These are phyloP conservation scores for Pipra filicauda DNA, from an alignment of 2,113 vertebrate species.

Conservation along the genomic window DNA sequence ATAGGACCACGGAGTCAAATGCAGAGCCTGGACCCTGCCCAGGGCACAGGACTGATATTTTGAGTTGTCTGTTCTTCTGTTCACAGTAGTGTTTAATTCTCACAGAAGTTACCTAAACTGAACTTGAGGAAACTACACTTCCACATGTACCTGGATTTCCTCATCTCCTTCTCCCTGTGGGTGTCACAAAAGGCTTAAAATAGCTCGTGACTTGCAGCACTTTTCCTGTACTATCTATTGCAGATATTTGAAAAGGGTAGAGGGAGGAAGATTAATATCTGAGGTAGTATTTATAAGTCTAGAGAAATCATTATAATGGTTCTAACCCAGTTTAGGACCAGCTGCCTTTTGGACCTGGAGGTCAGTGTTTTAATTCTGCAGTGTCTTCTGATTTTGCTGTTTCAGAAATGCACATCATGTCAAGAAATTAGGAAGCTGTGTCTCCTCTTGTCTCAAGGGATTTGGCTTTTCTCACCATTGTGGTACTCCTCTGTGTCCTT, in stretches of 20 bases:
- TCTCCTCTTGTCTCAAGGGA: neutral
- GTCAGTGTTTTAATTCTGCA: neutral
- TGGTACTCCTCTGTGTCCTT: neutral
- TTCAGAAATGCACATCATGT: neutral
- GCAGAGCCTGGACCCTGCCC: neutral
- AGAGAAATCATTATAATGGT: neutral
- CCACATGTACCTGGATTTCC: neutral
- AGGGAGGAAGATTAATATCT: neutral
- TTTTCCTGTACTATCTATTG: neutral
- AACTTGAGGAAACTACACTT: neutral
- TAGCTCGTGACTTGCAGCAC: neutral
- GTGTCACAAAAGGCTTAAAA: slow-evolving; percentile 27
- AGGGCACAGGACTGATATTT: neutral
- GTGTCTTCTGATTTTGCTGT: neutral
- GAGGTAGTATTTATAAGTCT: neutral
- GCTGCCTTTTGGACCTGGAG: neutral
- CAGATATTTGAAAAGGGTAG: neutral
- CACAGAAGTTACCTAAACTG: neutral
- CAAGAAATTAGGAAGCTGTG: neutral
- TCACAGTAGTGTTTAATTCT: neutral
- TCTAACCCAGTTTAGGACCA: neutral
- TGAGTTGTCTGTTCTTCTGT: neutral
- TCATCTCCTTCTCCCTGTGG: neutral
- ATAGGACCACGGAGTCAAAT: rapidly evolving
- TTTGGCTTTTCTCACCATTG: neutral